Base-by-base conservation (phyloP, 2,113 vertebrate species). In the Parus major region DNA sequence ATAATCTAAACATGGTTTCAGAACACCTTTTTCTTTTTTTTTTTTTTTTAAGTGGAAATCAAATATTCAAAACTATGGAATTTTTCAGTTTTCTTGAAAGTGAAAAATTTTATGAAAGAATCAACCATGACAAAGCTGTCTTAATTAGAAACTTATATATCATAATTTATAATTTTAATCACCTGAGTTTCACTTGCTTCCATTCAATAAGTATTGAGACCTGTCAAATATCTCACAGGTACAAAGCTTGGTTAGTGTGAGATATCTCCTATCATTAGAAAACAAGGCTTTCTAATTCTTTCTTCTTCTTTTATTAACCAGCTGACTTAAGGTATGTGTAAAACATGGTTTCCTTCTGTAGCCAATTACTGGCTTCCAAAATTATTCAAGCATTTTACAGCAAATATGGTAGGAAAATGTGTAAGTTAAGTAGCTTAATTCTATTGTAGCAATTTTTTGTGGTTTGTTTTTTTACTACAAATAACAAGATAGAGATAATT, bases 401-500 rank as follows among this genome's bases (percentile, higher is more conserved):
- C 9, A 90, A 89, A 95, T 25, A 10, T 44, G 78, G 41, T 68
- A 82, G 42, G 29, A 84, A 97, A 94, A 88, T 6, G 9, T 50
- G 22, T 84, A 86, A 90, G 52, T 41, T 72, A 20, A 15, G 78
- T 88, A 91, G 15, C 35, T 77, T 39, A n/a, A 31, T 20, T 81
- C 33, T 56, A 75, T 77, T 86, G 69, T 31, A 90, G 52, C 61
- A 91, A 79, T 29, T 63, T 91, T 88, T 95, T 94, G 55, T 36
- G 18, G 70, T 53, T 83, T 90, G 31, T 87, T 92, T 90, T 90
- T 90, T 75, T 66, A 64, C 3, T 85, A 46, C 10, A 78, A 93
- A 83, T 23, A 59, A 31, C 33, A 88, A 92, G 82, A 92, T 49
- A 93, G 25, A 60, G 47, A 52, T 71, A 20, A 95, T 97, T 96